Percentiles rank a stretch among this genome's conserved stretches.
phyloP scores from a whole-genome alignment of 2,113 vertebrate genomes.

The Xyliphius kryptos region DNA sequence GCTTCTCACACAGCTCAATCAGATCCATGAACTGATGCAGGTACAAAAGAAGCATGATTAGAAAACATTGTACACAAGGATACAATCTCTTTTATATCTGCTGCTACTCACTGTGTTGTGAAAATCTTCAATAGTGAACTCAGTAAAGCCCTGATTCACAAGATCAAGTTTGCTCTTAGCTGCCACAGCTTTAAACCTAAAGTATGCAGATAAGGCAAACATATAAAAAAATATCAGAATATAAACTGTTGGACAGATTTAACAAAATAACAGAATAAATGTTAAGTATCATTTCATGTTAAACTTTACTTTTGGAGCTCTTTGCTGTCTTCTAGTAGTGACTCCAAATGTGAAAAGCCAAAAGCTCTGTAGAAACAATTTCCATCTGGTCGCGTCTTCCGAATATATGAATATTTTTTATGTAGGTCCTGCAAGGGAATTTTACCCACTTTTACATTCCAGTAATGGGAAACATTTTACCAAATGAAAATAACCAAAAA shows the following conservation, averaged over 20 bases:
- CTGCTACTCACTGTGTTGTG: constrained; percentile 79
- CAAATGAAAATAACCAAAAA: no score
- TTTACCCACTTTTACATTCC: neutral
- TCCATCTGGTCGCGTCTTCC: constrained; percentile 85
- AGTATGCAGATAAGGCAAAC: neutral
- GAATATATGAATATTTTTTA: constrained; percentile 84
- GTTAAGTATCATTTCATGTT: neutral
- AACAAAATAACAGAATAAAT: neutral
- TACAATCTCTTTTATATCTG: neutral
- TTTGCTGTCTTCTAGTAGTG: constrained; percentile 82
- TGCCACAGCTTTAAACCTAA: constrained; percentile 85
- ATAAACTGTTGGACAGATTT: neutral
- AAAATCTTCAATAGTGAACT: constrained; percentile 93
- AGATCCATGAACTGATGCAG: constrained; percentile 82
- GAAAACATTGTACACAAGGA: neutral
- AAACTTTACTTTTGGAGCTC: constrained; percentile 74
- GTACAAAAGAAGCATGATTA: neutral
- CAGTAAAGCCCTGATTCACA: constrained; percentile 85
- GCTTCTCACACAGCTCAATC: constrained; percentile 85
- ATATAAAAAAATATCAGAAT: neutral
- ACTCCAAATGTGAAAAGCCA: constrained; percentile 86
- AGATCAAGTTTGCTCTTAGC: constrained; percentile 86
- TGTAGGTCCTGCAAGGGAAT: constrained; percentile 71
- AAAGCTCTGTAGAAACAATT: constrained; percentile 94
- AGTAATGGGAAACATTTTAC: no score